A percentile compares a stretch with the other conserved stretches of the same genome.
phyloP scores from a whole-genome alignment of 2,888 invertebrate genomes.

The Meiosimyza platycephala region DNA sequence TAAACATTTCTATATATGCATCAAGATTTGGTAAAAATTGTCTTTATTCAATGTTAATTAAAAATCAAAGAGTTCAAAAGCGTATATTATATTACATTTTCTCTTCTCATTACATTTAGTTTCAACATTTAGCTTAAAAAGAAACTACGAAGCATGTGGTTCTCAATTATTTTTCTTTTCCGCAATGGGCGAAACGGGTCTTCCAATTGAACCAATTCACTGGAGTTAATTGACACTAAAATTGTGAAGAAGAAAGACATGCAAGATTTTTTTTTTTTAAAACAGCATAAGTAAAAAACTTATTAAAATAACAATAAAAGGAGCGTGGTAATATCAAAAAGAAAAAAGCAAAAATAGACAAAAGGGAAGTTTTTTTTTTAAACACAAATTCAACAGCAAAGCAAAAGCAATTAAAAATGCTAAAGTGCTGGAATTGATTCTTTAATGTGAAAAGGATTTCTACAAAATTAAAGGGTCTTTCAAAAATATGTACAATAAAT shows the following conservation, averaged over 20 bases:
- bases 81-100: no score
- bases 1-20: no score
- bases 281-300: conserved; percentile 25
- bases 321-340: not conserved
- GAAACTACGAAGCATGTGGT: not conserved
- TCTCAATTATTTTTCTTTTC: conserved; percentile 42
- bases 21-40: no score
- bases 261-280: conserved; percentile 15
- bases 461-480: not conserved
- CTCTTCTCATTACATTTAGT: no score
- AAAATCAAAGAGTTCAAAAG: no score
- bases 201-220: conserved; percentile 63
- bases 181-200: conserved; percentile 58
- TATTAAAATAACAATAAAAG: not conserved
- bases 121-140: not conserved
- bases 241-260: conserved; percentile 46
- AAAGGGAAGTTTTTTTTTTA: not conserved
- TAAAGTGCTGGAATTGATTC: not conserved
- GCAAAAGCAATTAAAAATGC: conserved; percentile 29
- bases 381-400: not conserved
- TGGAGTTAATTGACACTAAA: conserved; percentile 60
- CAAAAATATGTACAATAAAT: not conserved
- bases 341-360: not conserved
- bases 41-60: no score
- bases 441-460: no score